phyloP scores from a whole-genome alignment of 2,888 invertebrate species.

The Drosophila colorata region DNA sequence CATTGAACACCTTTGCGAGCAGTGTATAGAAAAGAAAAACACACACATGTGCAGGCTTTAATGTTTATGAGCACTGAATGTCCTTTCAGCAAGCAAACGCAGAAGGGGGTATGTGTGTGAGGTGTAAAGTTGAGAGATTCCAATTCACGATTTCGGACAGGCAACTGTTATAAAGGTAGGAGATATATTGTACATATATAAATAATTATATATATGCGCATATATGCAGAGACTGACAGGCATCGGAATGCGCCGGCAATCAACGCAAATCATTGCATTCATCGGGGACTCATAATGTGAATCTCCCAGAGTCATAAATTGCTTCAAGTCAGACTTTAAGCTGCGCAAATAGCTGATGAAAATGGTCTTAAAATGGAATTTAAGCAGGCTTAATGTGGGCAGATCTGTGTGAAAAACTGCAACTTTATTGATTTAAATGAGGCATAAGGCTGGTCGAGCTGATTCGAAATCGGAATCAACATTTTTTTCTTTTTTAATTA shows the following conservation, averaged over 20 bases:
- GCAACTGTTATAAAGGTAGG: constrained; percentile 4
- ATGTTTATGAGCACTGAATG: constrained; percentile 41
- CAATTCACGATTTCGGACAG: constrained; percentile 11
- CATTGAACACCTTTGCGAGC: neutral
- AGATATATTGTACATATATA: neutral
- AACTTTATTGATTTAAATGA: too few relatives aligned
- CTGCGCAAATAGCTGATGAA: neutral
- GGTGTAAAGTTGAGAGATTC: constrained; percentile 33
- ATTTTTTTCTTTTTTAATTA: too few relatives aligned
- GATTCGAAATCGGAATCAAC: too few relatives aligned
- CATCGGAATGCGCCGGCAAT: constrained; percentile 31
- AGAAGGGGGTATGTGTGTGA: neutral
- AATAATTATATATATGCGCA: neutral
- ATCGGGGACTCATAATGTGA: constrained; percentile 44
- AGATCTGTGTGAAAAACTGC: too few relatives aligned
- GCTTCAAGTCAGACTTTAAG: constrained; percentile 2
- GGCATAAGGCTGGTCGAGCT: too few relatives aligned
- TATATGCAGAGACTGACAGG: constrained; percentile 9
- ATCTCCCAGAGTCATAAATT: constrained; percentile 32
- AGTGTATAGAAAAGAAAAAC: neutral
- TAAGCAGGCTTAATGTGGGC: too few relatives aligned
- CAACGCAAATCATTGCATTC: constrained; percentile 41
- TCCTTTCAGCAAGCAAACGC: constrained; percentile 27
- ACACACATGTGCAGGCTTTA: constrained; percentile 6
- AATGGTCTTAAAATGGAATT: too few relatives aligned